Evolutionary conservation across 2,888 invertebrate species (phyloP), one percentile per base, ranked within the genome.

Genomic region (Aelia acuminata): DNA sequence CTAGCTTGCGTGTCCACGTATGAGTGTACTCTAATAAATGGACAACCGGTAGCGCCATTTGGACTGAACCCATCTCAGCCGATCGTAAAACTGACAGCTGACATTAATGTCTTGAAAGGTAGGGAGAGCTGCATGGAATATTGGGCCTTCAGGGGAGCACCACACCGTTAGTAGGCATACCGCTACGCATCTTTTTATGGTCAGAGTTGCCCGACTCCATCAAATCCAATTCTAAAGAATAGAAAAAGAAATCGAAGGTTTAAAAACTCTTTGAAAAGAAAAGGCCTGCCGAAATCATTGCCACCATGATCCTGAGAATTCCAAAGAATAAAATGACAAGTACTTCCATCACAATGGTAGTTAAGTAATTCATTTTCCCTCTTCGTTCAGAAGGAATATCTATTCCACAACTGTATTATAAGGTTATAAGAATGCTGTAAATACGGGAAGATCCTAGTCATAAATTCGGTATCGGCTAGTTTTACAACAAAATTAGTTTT

Each of bases 61-160:
- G 63, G 63, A 31, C 63, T 31, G 31, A 70, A 70, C 63, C 63
- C 63, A 70, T 70, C 63, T 70, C 63, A 35, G 31, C 63, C 31
- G 63, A 70, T 70, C 63, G 63, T 70, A 70, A 70, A 70, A 35
- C 63, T 18, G 63, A 35, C 63, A 70, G 63, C 63, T 18, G 63
- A 35, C 63, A 70, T 70, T 70, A 70, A 70, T 70, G 63, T 31
- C 63, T 70, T 70, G 63, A 70, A 70, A 70, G 63, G 63, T 35
- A 35, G 63, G 35, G 35, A 35, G 63, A 70, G 63, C 18, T 18
- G 63, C 35, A 35, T 35, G 63, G 63, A 70, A 70, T 70, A 70
- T 70, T 5, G 63, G 63, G 63, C 63, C 35, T 70, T 70, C 31
- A 70, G 18, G 63, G 3, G 31, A 70, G 63, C 63, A 31, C 35